These are phyloP conservation scores for Epinephelus cyanopodus DNA, from an alignment of 2,113 vertebrate genomes.

Conservation along the genomic window DNA sequence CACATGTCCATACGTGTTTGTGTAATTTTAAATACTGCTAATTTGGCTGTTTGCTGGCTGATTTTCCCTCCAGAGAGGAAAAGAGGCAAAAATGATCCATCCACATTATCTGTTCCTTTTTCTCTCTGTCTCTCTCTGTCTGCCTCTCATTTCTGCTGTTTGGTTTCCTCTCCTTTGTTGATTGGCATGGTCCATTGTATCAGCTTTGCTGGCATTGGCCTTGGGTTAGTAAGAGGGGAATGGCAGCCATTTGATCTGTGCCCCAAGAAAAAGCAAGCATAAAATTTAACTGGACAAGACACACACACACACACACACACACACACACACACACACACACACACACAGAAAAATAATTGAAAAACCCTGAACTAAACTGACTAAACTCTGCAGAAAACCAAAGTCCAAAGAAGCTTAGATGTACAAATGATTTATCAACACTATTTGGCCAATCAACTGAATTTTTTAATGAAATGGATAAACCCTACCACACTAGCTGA, in stretches of 20 bases:
- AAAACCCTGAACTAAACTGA: no score
- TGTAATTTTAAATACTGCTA: neutral
- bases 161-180: neutral
- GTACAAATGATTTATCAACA: no score
- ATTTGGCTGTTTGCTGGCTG: conserved; percentile 6
- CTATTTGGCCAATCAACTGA: no score
- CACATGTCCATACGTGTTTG: neutral
- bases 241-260: neutral
- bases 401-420: no score
- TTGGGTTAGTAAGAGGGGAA: neutral
- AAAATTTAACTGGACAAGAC: neutral
- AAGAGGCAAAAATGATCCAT: neutral
- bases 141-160: neutral
- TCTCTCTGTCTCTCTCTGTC: neutral
- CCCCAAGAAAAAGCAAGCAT: neutral
- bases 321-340: no score
- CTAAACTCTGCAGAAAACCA: no score
- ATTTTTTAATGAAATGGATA: no score
- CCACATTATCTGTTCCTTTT: no score
- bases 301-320: no score
- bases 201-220: neutral
- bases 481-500: no score
- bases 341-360: no score
- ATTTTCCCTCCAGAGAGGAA: neutral
- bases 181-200: neutral